These are phyloP conservation scores for Agrochola circellaris DNA, from an alignment of 2,888 invertebrate genomes.

Conservation along the genomic window DNA sequence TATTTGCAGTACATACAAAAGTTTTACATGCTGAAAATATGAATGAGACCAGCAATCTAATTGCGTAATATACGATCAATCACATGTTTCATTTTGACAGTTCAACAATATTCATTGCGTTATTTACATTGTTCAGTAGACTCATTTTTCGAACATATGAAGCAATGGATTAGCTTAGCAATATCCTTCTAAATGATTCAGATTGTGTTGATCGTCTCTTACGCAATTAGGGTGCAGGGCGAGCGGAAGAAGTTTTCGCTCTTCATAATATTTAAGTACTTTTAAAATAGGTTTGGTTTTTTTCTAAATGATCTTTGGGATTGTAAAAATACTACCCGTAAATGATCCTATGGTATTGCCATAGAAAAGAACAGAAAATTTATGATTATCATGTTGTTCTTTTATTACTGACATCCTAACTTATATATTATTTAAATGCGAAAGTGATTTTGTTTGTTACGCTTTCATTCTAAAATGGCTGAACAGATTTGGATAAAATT, in stretches of 20 bases:
- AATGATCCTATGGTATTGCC: not conserved
- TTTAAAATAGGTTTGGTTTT: not conserved
- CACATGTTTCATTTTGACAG: no score
- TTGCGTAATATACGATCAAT: no score
- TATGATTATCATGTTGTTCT: not conserved
- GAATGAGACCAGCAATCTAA: not conserved
- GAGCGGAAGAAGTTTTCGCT: not conserved
- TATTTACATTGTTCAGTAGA: no score
- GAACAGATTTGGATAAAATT: no score
- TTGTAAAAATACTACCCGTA: not conserved
- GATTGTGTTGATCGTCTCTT: no score
- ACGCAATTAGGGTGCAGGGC: not conserved
- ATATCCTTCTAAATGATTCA: no score
- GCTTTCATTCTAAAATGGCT: no score
- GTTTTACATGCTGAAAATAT: not conserved
- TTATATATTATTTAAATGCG: no score
- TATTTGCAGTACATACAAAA: conserved; percentile 3
- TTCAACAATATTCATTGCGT: no score
- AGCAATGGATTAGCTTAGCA: no score
- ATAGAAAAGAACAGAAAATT: not conserved
- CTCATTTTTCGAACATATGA: no score
- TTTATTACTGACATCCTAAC: not conserved
- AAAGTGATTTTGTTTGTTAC: no score
- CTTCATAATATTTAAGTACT: not conserved
- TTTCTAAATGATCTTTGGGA: not conserved